Conservation (phyloP, 2,888 invertebrate genomes). For the Drosophila lutescens region DNA sequence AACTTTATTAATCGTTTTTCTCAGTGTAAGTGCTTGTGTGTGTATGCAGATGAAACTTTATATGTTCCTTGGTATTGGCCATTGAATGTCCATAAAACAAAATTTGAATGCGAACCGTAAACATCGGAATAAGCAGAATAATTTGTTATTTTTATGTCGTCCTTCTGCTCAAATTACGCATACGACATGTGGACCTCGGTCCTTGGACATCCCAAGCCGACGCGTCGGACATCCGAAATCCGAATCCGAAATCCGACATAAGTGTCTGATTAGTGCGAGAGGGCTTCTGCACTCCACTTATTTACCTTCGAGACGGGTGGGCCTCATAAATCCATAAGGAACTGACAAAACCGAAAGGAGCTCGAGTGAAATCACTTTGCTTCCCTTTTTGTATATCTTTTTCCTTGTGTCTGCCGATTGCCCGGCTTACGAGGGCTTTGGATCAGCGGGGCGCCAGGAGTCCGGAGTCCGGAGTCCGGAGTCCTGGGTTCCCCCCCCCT, state of each 20-base stretch:
- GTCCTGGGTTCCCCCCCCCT: background rate
- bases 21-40: constrained; percentile 4
- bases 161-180: constrained; percentile 28
- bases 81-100: constrained; percentile 34
- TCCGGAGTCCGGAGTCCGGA: background rate
- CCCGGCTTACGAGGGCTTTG: constrained; percentile 63
- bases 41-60: constrained; percentile 9
- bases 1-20: too few species aligned
- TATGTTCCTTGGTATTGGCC: constrained; percentile 15
- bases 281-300: constrained; percentile 15
- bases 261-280: constrained; percentile 41
- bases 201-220: too few species aligned
- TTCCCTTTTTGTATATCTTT: background rate
- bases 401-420: constrained; percentile 50
- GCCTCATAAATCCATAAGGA: constrained; percentile 41
- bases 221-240: too few species aligned
- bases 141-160: constrained; percentile 34
- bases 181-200: constrained; percentile 9
- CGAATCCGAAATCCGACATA: constrained; percentile 21
- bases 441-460: constrained; percentile 12
- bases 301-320: constrained; percentile 32
- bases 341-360: constrained; percentile 26
- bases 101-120: constrained; percentile 41
- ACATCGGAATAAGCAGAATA: constrained; percentile 37
- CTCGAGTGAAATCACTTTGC: constrained; percentile 9